phyloP scores from a whole-genome alignment of 2,888 invertebrate species.

The Drosophila picticornis region DNA sequence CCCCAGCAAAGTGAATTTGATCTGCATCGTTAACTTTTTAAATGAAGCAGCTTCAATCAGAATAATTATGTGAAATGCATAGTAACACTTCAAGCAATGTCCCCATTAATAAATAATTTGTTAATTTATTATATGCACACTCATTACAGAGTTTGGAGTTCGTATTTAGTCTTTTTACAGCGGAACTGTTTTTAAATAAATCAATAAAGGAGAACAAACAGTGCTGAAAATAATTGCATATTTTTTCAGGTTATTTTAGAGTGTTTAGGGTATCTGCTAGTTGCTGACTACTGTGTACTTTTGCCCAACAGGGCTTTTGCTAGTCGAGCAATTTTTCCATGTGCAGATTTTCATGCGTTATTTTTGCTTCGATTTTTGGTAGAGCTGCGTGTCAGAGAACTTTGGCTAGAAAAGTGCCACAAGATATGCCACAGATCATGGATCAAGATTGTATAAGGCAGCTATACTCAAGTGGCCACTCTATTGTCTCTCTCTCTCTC shows the following conservation, averaged over 20 bases:
- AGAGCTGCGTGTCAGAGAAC: not conserved
- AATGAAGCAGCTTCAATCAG: not conserved
- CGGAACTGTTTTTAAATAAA: not conserved
- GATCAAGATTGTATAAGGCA: constrained; percentile 34
- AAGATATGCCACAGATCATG: constrained; percentile 47
- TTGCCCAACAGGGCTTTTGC: not conserved
- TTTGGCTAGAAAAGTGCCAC: constrained; percentile 4
- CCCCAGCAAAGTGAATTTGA: not conserved
- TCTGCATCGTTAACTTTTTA: not conserved
- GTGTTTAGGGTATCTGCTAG: not conserved
- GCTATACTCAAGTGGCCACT: constrained; percentile 30
- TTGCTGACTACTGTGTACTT: not conserved
- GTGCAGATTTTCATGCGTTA: not conserved
- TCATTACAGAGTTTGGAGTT: not conserved
- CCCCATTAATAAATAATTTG: too few species aligned
- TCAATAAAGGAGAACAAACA: not conserved
- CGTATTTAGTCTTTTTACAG: not conserved
- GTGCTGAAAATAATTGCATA: not conserved
- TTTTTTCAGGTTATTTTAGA: not conserved
- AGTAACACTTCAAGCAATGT: not conserved
- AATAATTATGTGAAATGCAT: not conserved
- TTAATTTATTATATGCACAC: not conserved
- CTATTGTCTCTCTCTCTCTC: not conserved
- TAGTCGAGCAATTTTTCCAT: not conserved
- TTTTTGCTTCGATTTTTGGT: not conserved